Conservation (phyloP, 2,888 invertebrate species). For the Eupithecia vulgata region DNA sequence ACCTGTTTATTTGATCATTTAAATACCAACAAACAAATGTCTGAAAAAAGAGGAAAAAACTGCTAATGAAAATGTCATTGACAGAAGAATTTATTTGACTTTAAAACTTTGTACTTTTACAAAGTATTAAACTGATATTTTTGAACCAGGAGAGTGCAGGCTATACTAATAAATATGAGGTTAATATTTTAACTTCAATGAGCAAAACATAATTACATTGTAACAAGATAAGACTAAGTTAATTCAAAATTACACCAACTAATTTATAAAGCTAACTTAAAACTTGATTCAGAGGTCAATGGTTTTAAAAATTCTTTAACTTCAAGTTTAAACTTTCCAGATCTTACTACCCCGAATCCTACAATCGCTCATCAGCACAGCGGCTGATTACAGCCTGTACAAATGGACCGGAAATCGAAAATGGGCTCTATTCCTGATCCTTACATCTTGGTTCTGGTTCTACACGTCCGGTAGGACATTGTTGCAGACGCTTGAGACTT, state of each 20-base stretch:
- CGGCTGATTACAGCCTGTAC: conserved; percentile 89
- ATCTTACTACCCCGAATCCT: conserved; percentile 90
- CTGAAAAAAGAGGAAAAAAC: neutral
- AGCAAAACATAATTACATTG: neutral
- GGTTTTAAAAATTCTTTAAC: neutral
- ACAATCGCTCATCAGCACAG: conserved; percentile 91
- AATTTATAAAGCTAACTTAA: neutral
- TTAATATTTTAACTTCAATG: neutral
- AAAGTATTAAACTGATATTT: neutral
- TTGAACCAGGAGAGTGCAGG: neutral
- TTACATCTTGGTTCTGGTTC: conserved; percentile 95
- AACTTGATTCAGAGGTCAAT: neutral
- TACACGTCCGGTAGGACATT: conserved; percentile 95
- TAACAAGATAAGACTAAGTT: neutral
- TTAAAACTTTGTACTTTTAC: neutral
- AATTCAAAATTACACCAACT: neutral
- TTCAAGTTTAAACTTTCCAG: conserved; percentile 70
- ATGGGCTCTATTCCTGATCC: conserved; percentile 90
- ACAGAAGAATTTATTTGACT: neutral
- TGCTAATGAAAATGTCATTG: neutral
- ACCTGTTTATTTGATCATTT: neutral
- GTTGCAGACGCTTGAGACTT: conserved; percentile 93
- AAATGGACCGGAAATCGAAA: conserved; percentile 89
- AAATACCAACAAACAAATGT: neutral
- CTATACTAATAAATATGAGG: neutral